A percentile compares a stretch with the other conserved stretches of the same genome.
Evolutionary conservation across 1,140 invertebrate genomes (phyloP).

Genomic region (Caenorhabditis remanei): DNA sequence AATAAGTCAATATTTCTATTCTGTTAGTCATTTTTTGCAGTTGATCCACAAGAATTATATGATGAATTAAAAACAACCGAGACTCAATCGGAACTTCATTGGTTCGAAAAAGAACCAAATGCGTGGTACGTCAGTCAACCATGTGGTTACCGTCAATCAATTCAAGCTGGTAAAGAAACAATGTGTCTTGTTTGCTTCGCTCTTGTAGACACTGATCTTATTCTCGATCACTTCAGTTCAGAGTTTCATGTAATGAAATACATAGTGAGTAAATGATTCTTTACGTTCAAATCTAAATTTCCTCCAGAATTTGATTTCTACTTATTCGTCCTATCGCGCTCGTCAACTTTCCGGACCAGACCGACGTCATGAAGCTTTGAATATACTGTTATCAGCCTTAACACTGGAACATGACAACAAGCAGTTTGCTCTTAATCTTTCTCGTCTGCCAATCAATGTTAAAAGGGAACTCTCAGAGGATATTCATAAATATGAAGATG

Average conservation of each 20-base stretch:
- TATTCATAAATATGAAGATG: neutral
- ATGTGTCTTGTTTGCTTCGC: conserved; percentile 21
- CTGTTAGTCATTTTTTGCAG: neutral
- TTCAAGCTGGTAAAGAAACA: neutral
- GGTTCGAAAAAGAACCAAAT: neutral
- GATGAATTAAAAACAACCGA: conserved; percentile 6
- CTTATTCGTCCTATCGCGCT: neutral
- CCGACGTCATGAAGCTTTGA: neutral
- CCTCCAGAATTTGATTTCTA: neutral
- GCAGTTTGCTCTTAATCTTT: neutral
- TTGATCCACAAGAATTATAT: conserved; percentile 15
- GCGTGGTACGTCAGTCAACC: conserved; percentile 7
- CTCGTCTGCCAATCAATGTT: neutral
- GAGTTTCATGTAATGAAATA: conserved; percentile 25
- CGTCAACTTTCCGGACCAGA: neutral
- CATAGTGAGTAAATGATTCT: neutral
- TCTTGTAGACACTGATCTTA: neutral
- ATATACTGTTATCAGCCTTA: neutral
- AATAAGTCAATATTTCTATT: neutral
- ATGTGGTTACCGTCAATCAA: conserved; percentile 11
- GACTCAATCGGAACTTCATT: neutral
- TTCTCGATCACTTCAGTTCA: conserved; percentile 9
- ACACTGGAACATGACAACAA: conserved; percentile 25
- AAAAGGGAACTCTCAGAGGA: neutral
- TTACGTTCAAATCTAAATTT: neutral